A percentile compares a stretch with the other conserved stretches of the same genome.
Conservation (phyloP, 2,113 vertebrate genomes). For the Tragulus kanchil region DNA sequence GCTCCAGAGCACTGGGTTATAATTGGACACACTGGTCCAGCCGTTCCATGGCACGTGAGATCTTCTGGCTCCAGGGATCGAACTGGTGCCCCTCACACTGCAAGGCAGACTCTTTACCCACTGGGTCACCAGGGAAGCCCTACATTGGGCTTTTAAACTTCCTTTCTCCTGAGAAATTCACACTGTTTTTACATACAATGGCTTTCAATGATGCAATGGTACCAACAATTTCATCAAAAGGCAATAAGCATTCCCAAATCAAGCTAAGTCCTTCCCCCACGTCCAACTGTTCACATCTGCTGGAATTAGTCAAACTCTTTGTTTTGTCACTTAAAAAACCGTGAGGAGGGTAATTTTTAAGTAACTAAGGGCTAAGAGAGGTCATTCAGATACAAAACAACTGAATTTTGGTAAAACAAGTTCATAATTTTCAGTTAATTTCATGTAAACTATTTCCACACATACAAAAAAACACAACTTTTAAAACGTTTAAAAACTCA, state of each 20-base stretch:
- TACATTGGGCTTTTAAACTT: neutral
- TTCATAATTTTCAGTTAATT: constrained; percentile 22
- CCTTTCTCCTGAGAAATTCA: constrained; percentile 24
- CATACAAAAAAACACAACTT: neutral
- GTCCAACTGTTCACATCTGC: neutral
- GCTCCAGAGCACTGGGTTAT: too few species aligned
- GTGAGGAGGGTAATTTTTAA: constrained; percentile 31
- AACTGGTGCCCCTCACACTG: too few species aligned
- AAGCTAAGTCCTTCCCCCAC: neutral
- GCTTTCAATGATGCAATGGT: neutral
- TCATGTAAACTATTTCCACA: neutral
- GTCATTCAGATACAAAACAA: neutral
- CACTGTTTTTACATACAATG: neutral
- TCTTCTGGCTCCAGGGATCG: too few species aligned
- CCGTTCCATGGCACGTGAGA: too few species aligned
- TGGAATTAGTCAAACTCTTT: neutral
- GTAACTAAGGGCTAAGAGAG: neutral
- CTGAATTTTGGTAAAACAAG: neutral
- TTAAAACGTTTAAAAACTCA: neutral
- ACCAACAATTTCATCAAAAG: constrained; percentile 4
- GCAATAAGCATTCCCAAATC: neutral
- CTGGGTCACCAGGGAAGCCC: too few species aligned
- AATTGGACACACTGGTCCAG: too few species aligned
- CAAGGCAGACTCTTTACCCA: too few species aligned
- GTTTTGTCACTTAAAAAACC: constrained; percentile 25